A percentile compares a stretch with the other conserved stretches of the same genome.
Evolutionary conservation across 2,888 invertebrate genomes (phyloP).

Genomic region (Dorcus hopei): DNA sequence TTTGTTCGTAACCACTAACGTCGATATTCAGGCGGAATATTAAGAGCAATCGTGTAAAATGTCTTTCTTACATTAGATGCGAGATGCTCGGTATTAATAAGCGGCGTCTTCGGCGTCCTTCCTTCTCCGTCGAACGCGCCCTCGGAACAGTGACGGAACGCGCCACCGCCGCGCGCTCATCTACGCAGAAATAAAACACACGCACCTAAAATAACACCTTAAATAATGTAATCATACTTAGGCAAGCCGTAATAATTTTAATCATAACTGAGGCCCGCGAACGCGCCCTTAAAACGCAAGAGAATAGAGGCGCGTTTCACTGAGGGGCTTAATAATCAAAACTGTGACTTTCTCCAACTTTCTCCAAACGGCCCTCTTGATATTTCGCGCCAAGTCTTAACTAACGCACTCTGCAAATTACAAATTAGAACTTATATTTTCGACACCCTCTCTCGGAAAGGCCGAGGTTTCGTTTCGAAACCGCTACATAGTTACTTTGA

Average conservation of each 20-base stretch:
- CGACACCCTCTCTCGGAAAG: constrained; percentile 35
- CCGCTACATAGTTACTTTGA: constrained; percentile 46
- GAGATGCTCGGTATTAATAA: background rate
- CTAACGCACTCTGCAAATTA: constrained; percentile 48
- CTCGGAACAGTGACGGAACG: background rate
- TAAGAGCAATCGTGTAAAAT: constrained; percentile 30
- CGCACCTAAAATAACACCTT: constrained; percentile 42
- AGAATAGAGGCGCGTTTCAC: constrained; percentile 1
- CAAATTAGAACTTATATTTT: constrained; percentile 49
- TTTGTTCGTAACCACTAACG: constrained; percentile 24
- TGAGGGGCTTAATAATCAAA: constrained; percentile 45
- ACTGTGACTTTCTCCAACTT: constrained; percentile 46
- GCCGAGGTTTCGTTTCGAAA: constrained; percentile 30
- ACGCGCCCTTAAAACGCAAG: constrained; percentile 15
- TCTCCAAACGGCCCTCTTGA: constrained; percentile 46
- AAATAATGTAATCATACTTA: constrained; percentile 49
- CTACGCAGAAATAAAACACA: constrained; percentile 15
- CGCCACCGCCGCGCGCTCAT: constrained; percentile 6
- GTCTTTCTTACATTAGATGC: background rate
- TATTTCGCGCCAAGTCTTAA: constrained; percentile 44
- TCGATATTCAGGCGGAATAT: constrained; percentile 34
- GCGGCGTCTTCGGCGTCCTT: background rate
- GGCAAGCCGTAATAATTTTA: constrained; percentile 47
- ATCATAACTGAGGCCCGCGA: constrained; percentile 36
- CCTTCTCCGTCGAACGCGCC: background rate